These are phyloP conservation scores for Lophius americanus DNA, from an alignment of 2,797 vertebrate species.

Conservation along the genomic window DNA sequence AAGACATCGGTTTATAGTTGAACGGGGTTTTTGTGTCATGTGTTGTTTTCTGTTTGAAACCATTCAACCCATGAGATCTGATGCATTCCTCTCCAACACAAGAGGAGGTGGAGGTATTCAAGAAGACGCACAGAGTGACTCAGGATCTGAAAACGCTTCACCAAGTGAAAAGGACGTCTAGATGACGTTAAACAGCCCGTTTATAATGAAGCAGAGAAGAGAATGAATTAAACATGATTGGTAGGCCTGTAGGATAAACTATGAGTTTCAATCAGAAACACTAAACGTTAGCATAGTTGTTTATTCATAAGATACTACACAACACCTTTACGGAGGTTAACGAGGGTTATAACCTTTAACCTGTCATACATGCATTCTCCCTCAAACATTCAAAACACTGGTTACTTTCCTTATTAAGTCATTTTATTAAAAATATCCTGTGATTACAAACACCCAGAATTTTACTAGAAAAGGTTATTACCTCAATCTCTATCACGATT, in stretches of 20 bases:
- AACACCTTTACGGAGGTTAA: not conserved
- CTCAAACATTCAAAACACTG: slow-evolving; percentile 23
- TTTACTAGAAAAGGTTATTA: slow-evolving; percentile 69
- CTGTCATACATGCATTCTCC: not conserved
- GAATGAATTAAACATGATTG: not conserved
- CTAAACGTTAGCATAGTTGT: not conserved
- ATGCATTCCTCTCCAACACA: not conserved
- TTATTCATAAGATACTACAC: not conserved
- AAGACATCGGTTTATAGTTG: not conserved
- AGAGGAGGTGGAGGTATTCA: too few species aligned
- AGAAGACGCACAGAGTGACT: too few species aligned
- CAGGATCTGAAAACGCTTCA: too few species aligned
- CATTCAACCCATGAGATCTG: not conserved
- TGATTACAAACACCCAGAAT: slow-evolving; percentile 83
- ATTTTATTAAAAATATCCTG: slow-evolving; percentile 87
- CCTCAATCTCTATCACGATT: slow-evolving; percentile 63
- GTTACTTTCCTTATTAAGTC: slow-evolving; percentile 58
- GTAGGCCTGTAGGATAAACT: not conserved
- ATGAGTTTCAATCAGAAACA: not conserved
- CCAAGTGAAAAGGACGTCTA: too few species aligned
- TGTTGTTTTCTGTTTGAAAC: not conserved
- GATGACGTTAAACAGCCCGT: too few species aligned
- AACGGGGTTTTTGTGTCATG: not conserved
- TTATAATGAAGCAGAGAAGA: too few species aligned
- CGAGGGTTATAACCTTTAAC: slow-evolving; percentile 2